Evolutionary conservation across 1,140 invertebrate genomes (phyloP), one percentile per base, ranked within the genome.

Genomic region (Archegozetes longisetosus): DNA sequence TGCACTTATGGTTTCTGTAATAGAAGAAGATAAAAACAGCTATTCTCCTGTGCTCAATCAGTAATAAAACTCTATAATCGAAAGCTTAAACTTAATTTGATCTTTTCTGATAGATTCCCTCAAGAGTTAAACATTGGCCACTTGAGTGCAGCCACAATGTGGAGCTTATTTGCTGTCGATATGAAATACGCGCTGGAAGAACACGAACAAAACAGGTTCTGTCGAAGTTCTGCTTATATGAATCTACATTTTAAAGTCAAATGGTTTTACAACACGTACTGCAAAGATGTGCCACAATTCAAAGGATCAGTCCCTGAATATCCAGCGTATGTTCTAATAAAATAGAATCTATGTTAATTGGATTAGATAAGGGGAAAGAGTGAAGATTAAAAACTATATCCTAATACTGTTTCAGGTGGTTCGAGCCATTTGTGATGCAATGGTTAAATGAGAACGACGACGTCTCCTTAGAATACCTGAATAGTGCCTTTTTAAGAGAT

Each of bases 391-490:
- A 25, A 51, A 49, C 22, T 48, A 61, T 40, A 27, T n/a, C n/a
- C n/a, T n/a, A n/a, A 28, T 62, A 53, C 24, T 23, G 20, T 61
- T 17, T 20, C 28, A 48, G 80, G 62, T 99, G 94, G 94, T 99
- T 99, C 74, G 94, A 98, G 70, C 93, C 95, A 2, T 99, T 98
- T 75, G 96, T 99, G 0, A 98, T 99, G 93, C 94, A 98, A 73
- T 99, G 96, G 96, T 78, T 99, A 3, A 98, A 98, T 73, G 96
- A 98, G 72, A 99, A 99, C 69, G 96, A 99, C 72, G 95, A 98
- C 68, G 93, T 98, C 2, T 98, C 94, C 1, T 78, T 98, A 68
- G 95, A 98, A 73, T 98, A 98, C 76, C 81, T 99, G 60, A 87
- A 98, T 70, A 92, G 93, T 75, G 96, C 96, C 68, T 98, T 98